phyloP scores from a whole-genome alignment of 1,140 invertebrate species.

The Sitodiplosis mosellana region DNA sequence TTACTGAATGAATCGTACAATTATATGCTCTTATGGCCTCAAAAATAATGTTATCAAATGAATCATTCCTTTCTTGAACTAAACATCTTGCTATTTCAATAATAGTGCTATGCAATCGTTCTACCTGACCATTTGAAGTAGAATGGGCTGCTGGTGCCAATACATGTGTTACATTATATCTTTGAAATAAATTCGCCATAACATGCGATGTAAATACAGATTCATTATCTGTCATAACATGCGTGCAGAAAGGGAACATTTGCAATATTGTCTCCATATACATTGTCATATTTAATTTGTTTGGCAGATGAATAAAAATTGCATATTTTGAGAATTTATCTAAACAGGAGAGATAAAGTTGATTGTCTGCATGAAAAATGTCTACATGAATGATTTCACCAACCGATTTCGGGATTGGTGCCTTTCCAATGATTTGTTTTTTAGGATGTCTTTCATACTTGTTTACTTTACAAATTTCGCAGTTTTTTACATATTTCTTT shows the following conservation, averaged over 20 bases:
- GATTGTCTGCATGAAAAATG: conserved; percentile 4
- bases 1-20: conserved; percentile 7
- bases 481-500: conserved; percentile 4
- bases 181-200: conserved; percentile 3
- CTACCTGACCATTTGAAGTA: conserved; percentile 7
- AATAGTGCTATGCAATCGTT: conserved; percentile 9
- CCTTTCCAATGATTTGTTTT: conserved; percentile 2
- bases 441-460: conserved; percentile 8
- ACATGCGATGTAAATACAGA: conserved; percentile 1
- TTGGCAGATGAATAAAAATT: conserved; percentile 3
- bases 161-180: conserved; percentile 4
- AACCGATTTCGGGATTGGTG: conserved; percentile 6
- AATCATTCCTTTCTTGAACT: conserved; percentile 1
- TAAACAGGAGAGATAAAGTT: conserved; percentile 2
- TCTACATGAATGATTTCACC: conserved; percentile 8
- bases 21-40: conserved; percentile 8
- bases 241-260: conserved; percentile 2
- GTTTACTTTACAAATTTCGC: conserved; percentile 7
- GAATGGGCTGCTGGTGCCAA: conserved; percentile 6
- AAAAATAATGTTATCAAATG: conserved; percentile 6
- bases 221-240: conserved; percentile 7
- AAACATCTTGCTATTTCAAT: conserved; percentile 7
- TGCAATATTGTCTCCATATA: conserved; percentile 4
- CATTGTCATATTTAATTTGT: conserved; percentile 6
- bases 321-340: conserved; percentile 10